Conservation (phyloP, 2,888 invertebrate genomes). For the Rhabditoides inermis region DNA sequence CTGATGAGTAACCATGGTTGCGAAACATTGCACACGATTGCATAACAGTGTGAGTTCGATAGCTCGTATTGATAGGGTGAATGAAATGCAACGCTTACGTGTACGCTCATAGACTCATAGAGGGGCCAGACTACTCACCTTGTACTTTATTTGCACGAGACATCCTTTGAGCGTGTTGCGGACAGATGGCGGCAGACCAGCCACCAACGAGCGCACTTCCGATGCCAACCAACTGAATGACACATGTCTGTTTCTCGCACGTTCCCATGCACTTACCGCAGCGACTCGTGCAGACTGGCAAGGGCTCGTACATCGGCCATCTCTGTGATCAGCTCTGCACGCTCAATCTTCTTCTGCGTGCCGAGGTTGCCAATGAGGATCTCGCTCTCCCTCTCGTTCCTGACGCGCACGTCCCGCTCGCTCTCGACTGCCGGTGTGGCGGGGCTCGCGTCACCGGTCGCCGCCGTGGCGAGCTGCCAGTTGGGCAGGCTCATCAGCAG, state of each 20-base stretch:
- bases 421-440: conserved; percentile 32
- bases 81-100: too few species aligned
- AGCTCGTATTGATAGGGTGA: too few species aligned
- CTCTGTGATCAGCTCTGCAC: conserved; percentile 72
- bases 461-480: conserved; percentile 52
- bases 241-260: conserved; percentile 2
- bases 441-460: conserved; percentile 22
- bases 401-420: conserved; percentile 63
- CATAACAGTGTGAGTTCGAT: too few species aligned
- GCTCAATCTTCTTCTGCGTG: conserved; percentile 35
- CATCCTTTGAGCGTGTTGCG: not conserved
- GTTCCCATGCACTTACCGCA: conserved; percentile 59
- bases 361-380: conserved; percentile 77
- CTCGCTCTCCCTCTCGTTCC: conserved; percentile 80
- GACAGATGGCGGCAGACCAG: conserved; percentile 11
- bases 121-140: too few species aligned
- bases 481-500: conserved; percentile 79
- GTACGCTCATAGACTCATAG: too few species aligned
- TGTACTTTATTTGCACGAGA: too few species aligned
- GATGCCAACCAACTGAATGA: too few species aligned
- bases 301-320: conserved; percentile 72
- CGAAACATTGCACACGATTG: too few species aligned
- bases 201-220: conserved; percentile 15
- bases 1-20: too few species aligned
- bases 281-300: conserved; percentile 81